phyloP scores from a whole-genome alignment of 2,113 vertebrate genomes.

The Rynchops niger region DNA sequence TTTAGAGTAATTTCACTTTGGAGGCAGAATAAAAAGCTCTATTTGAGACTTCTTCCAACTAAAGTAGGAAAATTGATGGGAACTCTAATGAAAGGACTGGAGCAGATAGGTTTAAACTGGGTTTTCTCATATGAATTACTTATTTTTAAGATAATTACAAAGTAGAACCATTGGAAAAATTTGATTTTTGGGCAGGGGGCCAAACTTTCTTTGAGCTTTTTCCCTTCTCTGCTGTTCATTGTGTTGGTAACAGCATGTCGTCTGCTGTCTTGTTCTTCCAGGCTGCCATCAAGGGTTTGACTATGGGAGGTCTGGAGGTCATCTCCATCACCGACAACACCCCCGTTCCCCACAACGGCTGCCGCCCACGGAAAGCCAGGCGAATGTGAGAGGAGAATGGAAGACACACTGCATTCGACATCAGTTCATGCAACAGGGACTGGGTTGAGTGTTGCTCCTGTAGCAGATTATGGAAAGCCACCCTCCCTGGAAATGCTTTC shows the following conservation, averaged over 20 bases:
- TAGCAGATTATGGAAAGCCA: neutral
- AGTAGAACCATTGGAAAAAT: neutral
- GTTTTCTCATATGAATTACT: neutral
- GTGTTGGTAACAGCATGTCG: neutral
- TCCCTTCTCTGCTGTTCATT: neutral
- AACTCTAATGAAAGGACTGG: neutral
- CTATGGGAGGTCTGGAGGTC: constrained; percentile 90
- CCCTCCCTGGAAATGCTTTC: neutral
- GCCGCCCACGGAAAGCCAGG: constrained; percentile 90
- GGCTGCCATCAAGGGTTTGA: constrained; percentile 92
- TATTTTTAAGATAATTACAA: neutral
- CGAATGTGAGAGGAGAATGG: constrained; percentile 71
- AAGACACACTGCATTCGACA: neutral
- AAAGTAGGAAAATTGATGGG: neutral
- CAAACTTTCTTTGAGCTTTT: neutral
- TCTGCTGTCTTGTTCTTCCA: constrained; percentile 54
- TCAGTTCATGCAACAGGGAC: neutral
- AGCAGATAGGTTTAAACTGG: neutral
- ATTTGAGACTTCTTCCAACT: neutral
- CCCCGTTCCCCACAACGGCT: constrained; percentile 94
- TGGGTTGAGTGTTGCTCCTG: neutral
- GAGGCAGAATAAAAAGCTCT: neutral
- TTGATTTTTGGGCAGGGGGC: neutral
- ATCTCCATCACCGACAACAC: constrained; percentile 97
- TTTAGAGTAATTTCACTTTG: neutral